A percentile compares a stretch with the other conserved stretches of the same genome.
Conservation (phyloP, 2,888 invertebrate genomes). For the Ophraella communa region DNA sequence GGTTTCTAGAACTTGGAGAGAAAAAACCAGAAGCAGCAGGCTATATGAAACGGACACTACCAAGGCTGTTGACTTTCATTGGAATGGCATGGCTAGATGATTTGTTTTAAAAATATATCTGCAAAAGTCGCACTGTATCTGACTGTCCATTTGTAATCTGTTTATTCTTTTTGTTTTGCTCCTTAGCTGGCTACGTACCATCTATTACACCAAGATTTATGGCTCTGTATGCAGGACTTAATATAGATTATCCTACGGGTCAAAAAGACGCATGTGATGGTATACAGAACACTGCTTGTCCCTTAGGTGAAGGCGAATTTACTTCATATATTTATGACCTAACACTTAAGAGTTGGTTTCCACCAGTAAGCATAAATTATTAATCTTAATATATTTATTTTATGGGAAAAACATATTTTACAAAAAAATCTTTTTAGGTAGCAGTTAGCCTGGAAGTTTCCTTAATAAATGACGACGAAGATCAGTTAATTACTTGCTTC, state of each 20-base stretch:
- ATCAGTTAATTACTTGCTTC: conserved; percentile 31
- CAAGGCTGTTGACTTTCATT: too few species aligned
- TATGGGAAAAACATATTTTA: too few species aligned
- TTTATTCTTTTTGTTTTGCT: too few species aligned
- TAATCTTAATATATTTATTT: not conserved
- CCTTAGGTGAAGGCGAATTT: conserved; percentile 30
- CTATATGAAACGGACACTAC: too few species aligned
- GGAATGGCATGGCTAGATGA: too few species aligned
- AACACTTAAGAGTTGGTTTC: not conserved
- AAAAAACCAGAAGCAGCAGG: too few species aligned
- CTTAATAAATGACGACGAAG: conserved; percentile 28
- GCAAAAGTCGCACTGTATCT: too few species aligned
- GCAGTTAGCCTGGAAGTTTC: conserved; percentile 31
- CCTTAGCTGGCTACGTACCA: not conserved
- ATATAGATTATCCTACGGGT: not conserved
- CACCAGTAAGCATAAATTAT: conserved; percentile 1
- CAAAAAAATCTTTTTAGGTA: conserved; percentile 30
- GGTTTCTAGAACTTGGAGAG: too few species aligned
- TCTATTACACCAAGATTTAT: not conserved
- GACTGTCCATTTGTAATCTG: too few species aligned
- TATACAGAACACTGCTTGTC: conserved; percentile 35
- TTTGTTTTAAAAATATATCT: too few species aligned
- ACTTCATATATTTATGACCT: conserved; percentile 21
- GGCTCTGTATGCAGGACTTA: not conserved
- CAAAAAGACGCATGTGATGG: conserved; percentile 32